These are phyloP conservation scores for Scaptomyza hsui DNA, from an alignment of 1,140 invertebrate genomes.

Conservation along the genomic window DNA sequence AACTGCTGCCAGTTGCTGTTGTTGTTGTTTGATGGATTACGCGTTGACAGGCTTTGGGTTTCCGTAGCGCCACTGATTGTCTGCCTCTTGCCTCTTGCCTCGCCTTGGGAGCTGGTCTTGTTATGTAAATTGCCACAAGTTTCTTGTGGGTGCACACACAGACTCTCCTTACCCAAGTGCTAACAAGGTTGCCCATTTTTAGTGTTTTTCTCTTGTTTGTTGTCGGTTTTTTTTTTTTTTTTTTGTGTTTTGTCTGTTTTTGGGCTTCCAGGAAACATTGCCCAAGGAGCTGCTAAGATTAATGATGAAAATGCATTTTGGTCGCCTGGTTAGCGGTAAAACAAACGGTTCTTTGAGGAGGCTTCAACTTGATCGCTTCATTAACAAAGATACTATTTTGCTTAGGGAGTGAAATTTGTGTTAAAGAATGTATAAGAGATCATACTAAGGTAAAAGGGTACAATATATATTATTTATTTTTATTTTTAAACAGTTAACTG, in stretches of 20 bases:
- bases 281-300: slow-evolving; percentile 37
- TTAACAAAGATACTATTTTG: neutral
- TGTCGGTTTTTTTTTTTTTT: neutral
- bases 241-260: slow-evolving; percentile 3
- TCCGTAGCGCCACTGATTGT: slow-evolving; percentile 75
- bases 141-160: slow-evolving; percentile 65
- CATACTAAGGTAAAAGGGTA: too few relatives aligned
- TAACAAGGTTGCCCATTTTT: slow-evolving; percentile 61
- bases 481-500: too few relatives aligned
- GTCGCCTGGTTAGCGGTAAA: slow-evolving; percentile 30
- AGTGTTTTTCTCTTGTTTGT: neutral
- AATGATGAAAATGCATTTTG: slow-evolving; percentile 35
- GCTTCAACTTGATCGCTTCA: slow-evolving; percentile 31
- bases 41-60: slow-evolving; percentile 74
- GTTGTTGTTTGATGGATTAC: slow-evolving; percentile 71
- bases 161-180: slow-evolving; percentile 50
- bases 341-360: slow-evolving; percentile 10
- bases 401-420: neutral
- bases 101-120: slow-evolving; percentile 78
- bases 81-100: slow-evolving; percentile 54
- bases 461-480: too few relatives aligned
- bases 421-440: neutral
- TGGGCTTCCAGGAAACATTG: slow-evolving; percentile 38
- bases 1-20: slow-evolving; percentile 50
- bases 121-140: slow-evolving; percentile 71